Evolutionary conservation across 1,140 invertebrate species (phyloP).

Genomic region (Anoplolepis gracilipes): DNA sequence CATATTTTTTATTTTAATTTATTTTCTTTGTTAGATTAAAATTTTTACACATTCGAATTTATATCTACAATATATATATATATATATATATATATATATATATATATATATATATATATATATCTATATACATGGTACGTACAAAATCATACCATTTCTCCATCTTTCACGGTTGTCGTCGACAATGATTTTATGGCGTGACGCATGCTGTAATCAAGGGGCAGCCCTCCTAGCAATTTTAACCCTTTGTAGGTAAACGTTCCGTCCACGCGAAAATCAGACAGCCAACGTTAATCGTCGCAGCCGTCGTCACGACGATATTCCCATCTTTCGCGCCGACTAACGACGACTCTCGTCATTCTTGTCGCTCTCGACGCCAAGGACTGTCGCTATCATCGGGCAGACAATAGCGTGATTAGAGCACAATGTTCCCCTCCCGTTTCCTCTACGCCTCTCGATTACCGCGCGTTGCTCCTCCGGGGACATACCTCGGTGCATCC

Average conservation of each 20-base stretch:
- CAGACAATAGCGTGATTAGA: conserved; percentile 79
- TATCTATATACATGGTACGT: too few species aligned
- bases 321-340: conserved; percentile 27
- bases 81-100: too few species aligned
- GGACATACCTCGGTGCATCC: conserved; percentile 28
- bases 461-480: conserved; percentile 30
- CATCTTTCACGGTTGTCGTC: background rate
- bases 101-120: too few species aligned
- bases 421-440: conserved; percentile 67
- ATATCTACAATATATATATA: background rate
- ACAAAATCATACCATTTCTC: conserved; percentile 24
- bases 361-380: conserved; percentile 45
- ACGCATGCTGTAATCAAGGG: conserved; percentile 62
- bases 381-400: conserved; percentile 70
- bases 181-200: conserved; percentile 14
- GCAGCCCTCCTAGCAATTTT: conserved; percentile 65
- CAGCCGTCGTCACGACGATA: background rate
- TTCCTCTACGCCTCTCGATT: conserved; percentile 37
- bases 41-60: conserved; percentile 11
- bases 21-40: background rate
- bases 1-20: background rate
- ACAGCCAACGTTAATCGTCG: conserved; percentile 10
- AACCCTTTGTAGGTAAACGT: conserved; percentile 68
- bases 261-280: conserved; percentile 56
- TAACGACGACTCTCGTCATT: conserved; percentile 60